A percentile compares a stretch with the other conserved stretches of the same genome.
Evolutionary conservation across 2,888 invertebrate species (phyloP).

Genomic region (Caenorhabditis sulstoni): DNA sequence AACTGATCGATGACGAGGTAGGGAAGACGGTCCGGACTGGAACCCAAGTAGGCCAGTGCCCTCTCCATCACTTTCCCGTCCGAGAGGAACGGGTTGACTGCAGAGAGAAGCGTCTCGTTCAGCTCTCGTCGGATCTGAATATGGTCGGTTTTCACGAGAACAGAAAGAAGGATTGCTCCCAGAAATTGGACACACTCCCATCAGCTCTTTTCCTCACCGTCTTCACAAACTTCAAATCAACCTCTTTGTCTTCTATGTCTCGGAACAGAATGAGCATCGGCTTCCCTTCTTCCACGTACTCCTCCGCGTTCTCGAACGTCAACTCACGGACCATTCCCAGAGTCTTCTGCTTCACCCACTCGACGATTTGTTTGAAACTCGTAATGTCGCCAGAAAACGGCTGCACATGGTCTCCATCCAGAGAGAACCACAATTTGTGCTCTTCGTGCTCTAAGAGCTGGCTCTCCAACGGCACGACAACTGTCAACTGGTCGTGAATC

Average conservation of each 20-base stretch:
- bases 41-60: slow-evolving; percentile 17
- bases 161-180: no score
- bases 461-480: slow-evolving; percentile 20
- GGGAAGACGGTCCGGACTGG: slow-evolving; percentile 19
- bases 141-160: no score
- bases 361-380: slow-evolving; percentile 37
- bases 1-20: slow-evolving; percentile 50
- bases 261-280: slow-evolving; percentile 46
- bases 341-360: slow-evolving; percentile 31
- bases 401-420: slow-evolving; percentile 45
- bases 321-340: slow-evolving; percentile 39
- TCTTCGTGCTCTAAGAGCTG: slow-evolving; percentile 38
- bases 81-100: slow-evolving; percentile 22
- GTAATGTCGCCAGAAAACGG: slow-evolving; percentile 28
- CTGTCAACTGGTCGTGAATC: slow-evolving; percentile 28
- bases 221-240: slow-evolving; percentile 30
- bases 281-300: slow-evolving; percentile 39
- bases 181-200: not conserved
- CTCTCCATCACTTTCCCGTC: slow-evolving; percentile 25
- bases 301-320: slow-evolving; percentile 50
- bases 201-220: slow-evolving; percentile 17
- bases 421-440: slow-evolving; percentile 39
- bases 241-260: slow-evolving; percentile 4
- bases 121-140: slow-evolving; percentile 45
- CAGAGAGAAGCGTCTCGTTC: not conserved